Evolutionary conservation across 2,888 invertebrate species (phyloP).

Genomic region (Drosophila paracracens): DNA sequence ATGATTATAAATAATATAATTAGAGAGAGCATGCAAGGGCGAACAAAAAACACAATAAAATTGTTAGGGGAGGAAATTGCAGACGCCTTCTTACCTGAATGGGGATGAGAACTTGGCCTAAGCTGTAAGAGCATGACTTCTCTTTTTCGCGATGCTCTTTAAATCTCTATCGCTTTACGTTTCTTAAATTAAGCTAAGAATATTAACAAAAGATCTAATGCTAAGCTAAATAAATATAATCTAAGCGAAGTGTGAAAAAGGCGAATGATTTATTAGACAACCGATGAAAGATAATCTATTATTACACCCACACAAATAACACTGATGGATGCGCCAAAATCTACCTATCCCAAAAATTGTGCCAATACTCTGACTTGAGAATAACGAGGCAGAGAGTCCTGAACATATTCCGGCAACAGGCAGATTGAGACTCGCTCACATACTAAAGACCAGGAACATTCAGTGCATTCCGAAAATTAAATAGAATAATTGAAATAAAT

Average conservation of each 20-base stretch:
- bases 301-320: background rate
- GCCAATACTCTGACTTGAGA: too few species aligned
- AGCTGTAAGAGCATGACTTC: background rate
- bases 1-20: slow-evolving; percentile 29
- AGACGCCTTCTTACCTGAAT: slow-evolving; percentile 7
- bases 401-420: background rate
- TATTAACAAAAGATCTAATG: background rate
- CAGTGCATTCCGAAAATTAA: too few species aligned
- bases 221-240: background rate
- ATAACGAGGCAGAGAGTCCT: too few species aligned
- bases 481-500: too few species aligned
- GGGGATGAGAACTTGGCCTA: slow-evolving; percentile 2
- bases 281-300: background rate
- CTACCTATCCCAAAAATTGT: background rate
- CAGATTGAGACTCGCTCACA: too few species aligned
- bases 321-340: background rate
- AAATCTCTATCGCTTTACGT: background rate
- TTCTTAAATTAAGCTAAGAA: background rate
- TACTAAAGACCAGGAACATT: too few species aligned
- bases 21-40: slow-evolving; percentile 38
- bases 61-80: background rate
- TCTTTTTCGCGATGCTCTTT: background rate
- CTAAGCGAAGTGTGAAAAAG: background rate
- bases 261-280: background rate
- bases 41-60: background rate